These are phyloP conservation scores for Diorhabda carinulata DNA, from an alignment of 1,140 invertebrate genomes.

Conservation along the genomic window DNA sequence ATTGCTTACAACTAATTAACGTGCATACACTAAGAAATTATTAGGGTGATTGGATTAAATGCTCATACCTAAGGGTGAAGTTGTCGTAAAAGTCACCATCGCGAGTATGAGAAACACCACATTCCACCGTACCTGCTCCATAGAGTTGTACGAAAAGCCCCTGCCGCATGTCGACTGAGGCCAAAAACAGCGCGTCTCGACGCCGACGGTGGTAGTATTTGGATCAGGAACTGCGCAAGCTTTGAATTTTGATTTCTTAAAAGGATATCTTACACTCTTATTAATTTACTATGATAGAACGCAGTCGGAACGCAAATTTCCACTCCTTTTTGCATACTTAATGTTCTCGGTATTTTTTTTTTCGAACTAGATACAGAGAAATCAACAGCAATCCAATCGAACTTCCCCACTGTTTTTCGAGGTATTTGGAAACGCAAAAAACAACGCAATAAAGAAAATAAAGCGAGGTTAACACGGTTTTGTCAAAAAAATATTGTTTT, in stretches of 20 bases:
- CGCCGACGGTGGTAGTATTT: neutral
- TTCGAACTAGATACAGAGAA: no score
- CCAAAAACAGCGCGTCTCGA: neutral
- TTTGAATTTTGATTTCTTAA: conserved; percentile 13
- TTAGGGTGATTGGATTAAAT: no score
- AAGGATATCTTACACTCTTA: conserved; percentile 11
- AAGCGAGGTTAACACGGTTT: no score
- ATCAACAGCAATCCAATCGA: no score
- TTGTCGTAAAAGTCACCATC: neutral
- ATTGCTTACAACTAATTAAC: no score
- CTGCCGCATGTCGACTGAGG: conserved; percentile 15
- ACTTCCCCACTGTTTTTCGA: no score
- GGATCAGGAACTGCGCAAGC: conserved; percentile 8
- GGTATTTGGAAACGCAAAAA: no score
- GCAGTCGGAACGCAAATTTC: conserved; percentile 8
- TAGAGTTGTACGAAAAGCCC: conserved; percentile 10
- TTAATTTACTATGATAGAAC: conserved; percentile 8
- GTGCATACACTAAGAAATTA: no score
- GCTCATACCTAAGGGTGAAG: conserved; percentile 10
- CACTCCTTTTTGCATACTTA: neutral
- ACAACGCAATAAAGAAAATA: no score
- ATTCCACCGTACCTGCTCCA: conserved; percentile 7
- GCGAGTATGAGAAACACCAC: conserved; percentile 8
- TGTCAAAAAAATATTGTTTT: no score
- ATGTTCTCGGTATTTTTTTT: neutral